These are phyloP conservation scores for Ibidorhyncha struthersii DNA, from an alignment of 2,113 vertebrate species.

Conservation along the genomic window DNA sequence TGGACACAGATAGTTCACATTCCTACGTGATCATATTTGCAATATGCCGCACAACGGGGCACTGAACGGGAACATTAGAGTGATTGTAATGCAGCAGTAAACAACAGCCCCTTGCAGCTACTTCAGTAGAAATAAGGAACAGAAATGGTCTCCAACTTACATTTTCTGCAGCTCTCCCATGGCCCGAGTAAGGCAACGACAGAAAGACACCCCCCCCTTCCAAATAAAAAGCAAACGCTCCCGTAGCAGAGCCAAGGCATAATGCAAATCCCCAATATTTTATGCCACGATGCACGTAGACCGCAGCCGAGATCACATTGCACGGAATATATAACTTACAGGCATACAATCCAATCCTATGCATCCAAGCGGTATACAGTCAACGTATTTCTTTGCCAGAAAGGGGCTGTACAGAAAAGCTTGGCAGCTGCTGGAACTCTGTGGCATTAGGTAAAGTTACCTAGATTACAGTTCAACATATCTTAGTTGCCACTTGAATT, in stretches of 20 bases:
- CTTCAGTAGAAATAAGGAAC: neutral
- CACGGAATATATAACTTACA: neutral
- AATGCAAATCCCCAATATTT: neutral
- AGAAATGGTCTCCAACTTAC: neutral
- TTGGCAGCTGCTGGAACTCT: neutral
- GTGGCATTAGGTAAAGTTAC: neutral
- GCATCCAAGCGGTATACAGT: neutral
- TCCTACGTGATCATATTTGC: fast-evolving
- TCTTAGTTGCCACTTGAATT: neutral
- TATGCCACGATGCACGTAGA: fast-evolving
- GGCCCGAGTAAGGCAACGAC: neutral
- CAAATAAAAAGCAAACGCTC: neutral
- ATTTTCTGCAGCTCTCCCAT: neutral
- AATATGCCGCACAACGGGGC: neutral
- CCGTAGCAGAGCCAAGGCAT: neutral
- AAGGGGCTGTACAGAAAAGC: neutral
- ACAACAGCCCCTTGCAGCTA: neutral
- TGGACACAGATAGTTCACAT: neutral
- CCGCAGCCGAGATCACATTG: neutral
- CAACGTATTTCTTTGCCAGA: neutral
- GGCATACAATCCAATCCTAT: neutral
- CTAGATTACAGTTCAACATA: neutral
- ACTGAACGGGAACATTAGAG: fast-evolving
- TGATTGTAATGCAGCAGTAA: neutral
- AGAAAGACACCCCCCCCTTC: neutral